These are phyloP conservation scores for Tragelaphus buxtoni DNA, from an alignment of 2,113 vertebrate genomes.

Conservation along the genomic window DNA sequence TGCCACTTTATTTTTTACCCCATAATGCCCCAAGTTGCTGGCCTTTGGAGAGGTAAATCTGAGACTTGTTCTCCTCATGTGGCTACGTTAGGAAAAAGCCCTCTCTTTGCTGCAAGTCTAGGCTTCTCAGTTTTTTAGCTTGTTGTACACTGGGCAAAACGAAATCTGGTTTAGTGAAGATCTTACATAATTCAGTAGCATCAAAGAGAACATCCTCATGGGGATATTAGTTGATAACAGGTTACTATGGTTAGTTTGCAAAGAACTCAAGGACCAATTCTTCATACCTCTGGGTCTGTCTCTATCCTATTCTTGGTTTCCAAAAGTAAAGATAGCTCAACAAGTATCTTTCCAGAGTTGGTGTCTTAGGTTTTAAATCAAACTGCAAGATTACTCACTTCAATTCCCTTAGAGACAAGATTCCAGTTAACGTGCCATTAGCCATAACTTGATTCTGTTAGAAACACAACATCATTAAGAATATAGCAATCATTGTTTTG, in stretches of 20 bases:
- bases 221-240: background rate
- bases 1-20: background rate
- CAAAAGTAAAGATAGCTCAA: conserved; percentile 7
- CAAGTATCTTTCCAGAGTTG: background rate
- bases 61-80: background rate
- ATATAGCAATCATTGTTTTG: background rate
- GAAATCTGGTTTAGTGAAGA: background rate
- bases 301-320: background rate
- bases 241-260: background rate
- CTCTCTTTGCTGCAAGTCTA: background rate
- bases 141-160: background rate
- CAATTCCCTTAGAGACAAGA: conserved; percentile 47
- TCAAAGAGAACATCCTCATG: background rate
- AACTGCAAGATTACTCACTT: conserved; percentile 64
- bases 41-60: background rate
- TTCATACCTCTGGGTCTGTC: background rate
- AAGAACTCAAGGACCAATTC: background rate
- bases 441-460: conserved; percentile 54
- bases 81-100: background rate
- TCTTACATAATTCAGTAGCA: background rate
- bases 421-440: conserved; percentile 51
- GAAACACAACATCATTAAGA: conserved; percentile 50
- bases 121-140: background rate
- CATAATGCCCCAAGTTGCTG: background rate
- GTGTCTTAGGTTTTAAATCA: conserved; percentile 6